A percentile compares a stretch with the other conserved stretches of the same genome.
phyloP scores from a whole-genome alignment of 2,888 invertebrate genomes.

The Linyphia triangularis region DNA sequence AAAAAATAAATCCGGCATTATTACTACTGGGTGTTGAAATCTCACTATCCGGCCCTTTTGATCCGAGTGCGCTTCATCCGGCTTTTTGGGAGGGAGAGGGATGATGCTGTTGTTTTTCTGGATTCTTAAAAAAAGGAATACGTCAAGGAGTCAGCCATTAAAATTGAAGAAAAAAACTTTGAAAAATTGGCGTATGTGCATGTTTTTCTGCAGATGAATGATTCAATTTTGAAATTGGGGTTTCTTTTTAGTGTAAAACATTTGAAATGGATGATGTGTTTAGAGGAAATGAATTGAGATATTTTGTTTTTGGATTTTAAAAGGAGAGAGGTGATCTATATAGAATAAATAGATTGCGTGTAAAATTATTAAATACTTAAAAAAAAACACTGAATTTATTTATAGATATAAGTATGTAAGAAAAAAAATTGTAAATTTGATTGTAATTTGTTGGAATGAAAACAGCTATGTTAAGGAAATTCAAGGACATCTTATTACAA shows the following conservation, averaged over 20 bases:
- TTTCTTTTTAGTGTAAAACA: neutral
- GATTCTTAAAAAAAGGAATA: neutral
- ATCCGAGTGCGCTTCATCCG: constrained; percentile 28
- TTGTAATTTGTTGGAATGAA: too few relatives aligned
- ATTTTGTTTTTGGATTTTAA: too few relatives aligned
- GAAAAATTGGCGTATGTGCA: neutral
- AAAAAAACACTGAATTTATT: too few relatives aligned
- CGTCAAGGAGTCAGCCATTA: neutral
- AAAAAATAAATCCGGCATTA: constrained; percentile 74
- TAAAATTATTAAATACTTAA: neutral
- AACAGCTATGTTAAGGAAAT: too few relatives aligned
- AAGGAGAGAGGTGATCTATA: too few relatives aligned
- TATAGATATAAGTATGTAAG: too few relatives aligned
- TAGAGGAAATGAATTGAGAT: neutral
- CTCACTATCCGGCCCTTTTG: constrained; percentile 56
- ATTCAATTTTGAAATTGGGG: neutral
- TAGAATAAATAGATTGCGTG: too few relatives aligned
- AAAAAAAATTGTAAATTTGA: too few relatives aligned
- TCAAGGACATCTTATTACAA: too few relatives aligned
- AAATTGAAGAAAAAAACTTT: neutral
- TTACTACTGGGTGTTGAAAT: constrained; percentile 74
- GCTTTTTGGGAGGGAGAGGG: constrained; percentile 28
- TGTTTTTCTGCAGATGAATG: neutral
- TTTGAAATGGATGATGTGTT: neutral
- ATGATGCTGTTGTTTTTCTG: constrained; percentile 35